Evolutionary conservation across 2,888 invertebrate genomes (phyloP), one percentile per base, ranked within the genome.

Genomic region (Chydorus sphaericus): DNA sequence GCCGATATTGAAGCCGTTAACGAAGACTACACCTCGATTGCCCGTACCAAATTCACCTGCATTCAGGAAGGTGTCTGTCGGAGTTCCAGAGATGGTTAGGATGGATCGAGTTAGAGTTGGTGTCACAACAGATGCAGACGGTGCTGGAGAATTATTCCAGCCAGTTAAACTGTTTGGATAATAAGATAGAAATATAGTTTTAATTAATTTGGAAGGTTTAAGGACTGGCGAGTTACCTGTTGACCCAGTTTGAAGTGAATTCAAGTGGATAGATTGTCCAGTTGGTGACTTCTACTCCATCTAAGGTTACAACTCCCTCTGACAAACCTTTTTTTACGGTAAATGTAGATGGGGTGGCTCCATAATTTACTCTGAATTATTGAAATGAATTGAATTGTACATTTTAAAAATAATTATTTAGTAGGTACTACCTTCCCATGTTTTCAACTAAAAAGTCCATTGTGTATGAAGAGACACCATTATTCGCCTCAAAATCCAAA

Each of bases 261-360:
- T 57, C 57, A 11, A 57, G 36, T 3, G 57, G 48, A 18, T 31
- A 54, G 26, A 55, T 44, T n/a, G 16, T 23, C 57, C 57, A 57
- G 23, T 48, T 30, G 7, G 29, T 10, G 7, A 57, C 14, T 28
- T 57, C 54, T 44, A 20, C 23, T 26, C 48, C 36, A 16, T 57
- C 54, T n/a, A 57, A 26, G n/a, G 55, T 48, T 20, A 57, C 57
- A 7, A 54, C 54, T 18, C 57, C 57, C 51, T 57, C 36, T 14
- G 48, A 30, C 11, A 57, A 36, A 4, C 57, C 57, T 20, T 56
- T 57, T 51, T 65, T 70, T 53, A 67, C 65, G 55, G 70, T 68
- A 28, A 73, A 65, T 18, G 67, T 63, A 33, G 72, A 62, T 65
- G 72, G 62, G 62, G 67, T 54, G 61, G 66, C 62, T n/a, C n/a